Evolutionary conservation across 2,113 vertebrate genomes (phyloP).

Genomic region (Pardalotus punctatus): DNA sequence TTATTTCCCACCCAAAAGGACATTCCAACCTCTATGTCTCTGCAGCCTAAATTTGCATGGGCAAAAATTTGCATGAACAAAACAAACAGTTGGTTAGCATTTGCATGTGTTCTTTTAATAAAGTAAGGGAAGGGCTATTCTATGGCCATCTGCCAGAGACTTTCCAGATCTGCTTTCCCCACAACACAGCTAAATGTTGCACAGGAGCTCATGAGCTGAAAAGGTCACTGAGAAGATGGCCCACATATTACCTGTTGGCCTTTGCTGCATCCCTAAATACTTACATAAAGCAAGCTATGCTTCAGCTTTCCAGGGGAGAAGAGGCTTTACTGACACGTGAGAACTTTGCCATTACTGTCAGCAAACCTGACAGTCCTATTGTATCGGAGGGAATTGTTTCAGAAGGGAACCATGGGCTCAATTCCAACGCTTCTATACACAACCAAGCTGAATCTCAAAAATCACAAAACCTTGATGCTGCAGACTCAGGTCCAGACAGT

Average conservation of each 20-base stretch:
- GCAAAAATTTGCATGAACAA: slow-evolving; percentile 20
- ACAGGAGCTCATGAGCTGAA: not conserved
- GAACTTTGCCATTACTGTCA: not conserved
- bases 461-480: not conserved
- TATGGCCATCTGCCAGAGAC: not conserved
- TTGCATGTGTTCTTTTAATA: not conserved
- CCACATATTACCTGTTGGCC: not conserved
- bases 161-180: not conserved
- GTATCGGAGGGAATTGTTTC: not conserved
- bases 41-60: not conserved
- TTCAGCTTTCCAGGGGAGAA: not conserved
- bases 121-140: not conserved
- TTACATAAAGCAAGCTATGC: not conserved
- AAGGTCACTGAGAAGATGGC: not conserved
- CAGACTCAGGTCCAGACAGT: not conserved
- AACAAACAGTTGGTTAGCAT: not conserved
- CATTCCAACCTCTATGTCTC: not conserved
- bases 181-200: not conserved
- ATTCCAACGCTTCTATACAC: not conserved
- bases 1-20: not conserved
- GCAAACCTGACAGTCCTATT: not conserved
- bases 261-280: not conserved
- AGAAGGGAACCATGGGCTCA: not conserved
- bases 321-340: not conserved
- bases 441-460: not conserved